Percentiles rank a stretch among this genome's conserved stretches.
phyloP scores from a whole-genome alignment of 2,113 vertebrate species.

The Plestiodon gilberti region DNA sequence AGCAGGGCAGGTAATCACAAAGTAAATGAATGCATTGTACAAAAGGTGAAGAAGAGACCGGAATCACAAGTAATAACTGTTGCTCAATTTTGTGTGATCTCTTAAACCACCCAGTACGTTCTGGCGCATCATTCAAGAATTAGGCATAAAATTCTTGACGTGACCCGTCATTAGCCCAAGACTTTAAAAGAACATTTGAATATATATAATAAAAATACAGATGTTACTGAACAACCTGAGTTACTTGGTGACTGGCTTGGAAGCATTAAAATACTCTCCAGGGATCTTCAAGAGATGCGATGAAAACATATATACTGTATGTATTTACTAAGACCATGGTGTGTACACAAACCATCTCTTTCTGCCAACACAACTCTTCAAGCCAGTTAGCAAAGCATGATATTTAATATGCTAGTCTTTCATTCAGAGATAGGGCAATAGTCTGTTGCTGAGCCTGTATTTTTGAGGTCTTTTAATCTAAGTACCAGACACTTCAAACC shows the following conservation, averaged over 20 bases:
- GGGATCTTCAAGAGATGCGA: not conserved
- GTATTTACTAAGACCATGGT: not conserved
- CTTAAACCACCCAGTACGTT: not conserved
- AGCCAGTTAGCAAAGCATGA: not conserved
- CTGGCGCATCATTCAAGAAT: not conserved
- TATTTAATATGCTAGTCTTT: not conserved
- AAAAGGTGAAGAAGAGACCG: not conserved
- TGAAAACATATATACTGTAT: not conserved
- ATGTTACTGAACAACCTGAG: not conserved
- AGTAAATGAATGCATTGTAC: not conserved
- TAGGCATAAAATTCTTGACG: not conserved
- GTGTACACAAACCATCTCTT: not conserved
- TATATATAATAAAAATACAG: not conserved
- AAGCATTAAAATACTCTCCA: not conserved
- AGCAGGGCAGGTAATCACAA: not conserved
- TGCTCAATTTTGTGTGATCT: not conserved
- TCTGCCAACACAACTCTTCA: not conserved
- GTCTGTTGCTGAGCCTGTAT: not conserved
- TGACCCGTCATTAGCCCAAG: not conserved
- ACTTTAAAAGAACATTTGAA: slow-evolving; percentile 4
- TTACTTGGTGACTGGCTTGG: not conserved
- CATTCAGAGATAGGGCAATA: not conserved
- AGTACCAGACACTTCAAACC: not conserved
- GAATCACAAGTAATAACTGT: not conserved
- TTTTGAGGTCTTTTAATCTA: not conserved